Percentiles rank a stretch among this genome's conserved stretches.
Conservation (phyloP, 2,797 vertebrate genomes). For the Xenops minutus region DNA sequence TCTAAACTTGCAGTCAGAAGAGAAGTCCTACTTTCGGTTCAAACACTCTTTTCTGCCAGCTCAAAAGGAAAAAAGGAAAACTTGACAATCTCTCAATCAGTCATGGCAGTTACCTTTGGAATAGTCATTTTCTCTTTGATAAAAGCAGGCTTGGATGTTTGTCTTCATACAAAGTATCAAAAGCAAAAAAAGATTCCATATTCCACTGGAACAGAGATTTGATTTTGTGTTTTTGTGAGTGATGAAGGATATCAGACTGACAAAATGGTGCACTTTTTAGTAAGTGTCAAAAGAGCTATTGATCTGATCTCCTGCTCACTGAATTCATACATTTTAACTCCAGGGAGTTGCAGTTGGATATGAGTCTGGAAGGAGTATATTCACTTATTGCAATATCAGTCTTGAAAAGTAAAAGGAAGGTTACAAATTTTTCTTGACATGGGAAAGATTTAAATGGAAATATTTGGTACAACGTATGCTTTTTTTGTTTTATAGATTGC, state of each 20-base stretch:
- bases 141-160: neutral
- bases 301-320: neutral
- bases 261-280: neutral
- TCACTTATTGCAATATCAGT: neutral
- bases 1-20: neutral
- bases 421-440: neutral
- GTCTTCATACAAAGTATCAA: neutral
- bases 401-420: neutral
- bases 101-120: neutral
- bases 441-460: neutral
- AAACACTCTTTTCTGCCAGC: neutral
- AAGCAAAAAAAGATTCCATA: neutral
- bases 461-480: neutral
- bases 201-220: neutral
- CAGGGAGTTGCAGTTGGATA: neutral
- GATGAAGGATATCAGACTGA: neutral
- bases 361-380: neutral
- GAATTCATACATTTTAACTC: neutral
- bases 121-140: neutral
- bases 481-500: conserved; percentile 82
- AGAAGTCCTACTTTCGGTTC: neutral
- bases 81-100: neutral
- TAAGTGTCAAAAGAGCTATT: neutral
- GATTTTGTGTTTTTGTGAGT: neutral
- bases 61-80: neutral